Conservation (phyloP, 23 tunicate species). For the Trididemnum miniatum region DNA sequence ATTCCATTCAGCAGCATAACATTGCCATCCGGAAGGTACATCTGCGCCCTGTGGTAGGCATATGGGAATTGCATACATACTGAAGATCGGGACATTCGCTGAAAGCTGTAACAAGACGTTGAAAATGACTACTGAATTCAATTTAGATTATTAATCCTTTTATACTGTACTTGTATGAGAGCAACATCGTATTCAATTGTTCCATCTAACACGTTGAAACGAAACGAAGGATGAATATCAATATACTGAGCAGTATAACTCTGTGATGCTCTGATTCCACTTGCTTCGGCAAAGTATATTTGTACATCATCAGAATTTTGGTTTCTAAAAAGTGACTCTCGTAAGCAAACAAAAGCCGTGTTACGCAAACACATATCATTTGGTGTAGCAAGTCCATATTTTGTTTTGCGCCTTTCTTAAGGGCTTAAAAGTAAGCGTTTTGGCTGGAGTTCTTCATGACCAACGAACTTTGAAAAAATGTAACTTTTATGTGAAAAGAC, state of each 20-base stretch:
- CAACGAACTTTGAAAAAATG: too few species aligned
- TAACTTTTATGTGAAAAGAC: too few species aligned
- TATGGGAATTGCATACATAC: not conserved
- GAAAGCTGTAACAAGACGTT: not conserved
- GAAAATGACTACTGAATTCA: not conserved
- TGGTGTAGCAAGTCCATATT: too few species aligned
- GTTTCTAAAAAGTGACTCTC: slow-evolving; percentile 10
- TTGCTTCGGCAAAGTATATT: not conserved
- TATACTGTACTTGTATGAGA: slow-evolving; percentile 1
- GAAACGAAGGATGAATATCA: not conserved
- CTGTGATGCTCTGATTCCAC: not conserved
- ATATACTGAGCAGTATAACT: not conserved
- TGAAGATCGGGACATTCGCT: not conserved
- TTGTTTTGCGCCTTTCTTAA: too few species aligned
- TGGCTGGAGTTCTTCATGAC: too few species aligned
- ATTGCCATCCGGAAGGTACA: not conserved
- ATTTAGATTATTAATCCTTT: not conserved
- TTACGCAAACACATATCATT: too few species aligned
- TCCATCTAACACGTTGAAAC: not conserved
- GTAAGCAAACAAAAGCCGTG: too few species aligned
- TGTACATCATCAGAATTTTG: not conserved
- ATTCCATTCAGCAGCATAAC: slow-evolving; percentile 12
- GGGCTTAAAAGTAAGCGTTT: too few species aligned
- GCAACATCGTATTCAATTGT: slow-evolving; percentile 13
- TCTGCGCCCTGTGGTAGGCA: slow-evolving; percentile 1